Evolutionary conservation across 2,888 invertebrate species (phyloP), one percentile per base, ranked within the genome.

Genomic region (Cryptus viduatorius): DNA sequence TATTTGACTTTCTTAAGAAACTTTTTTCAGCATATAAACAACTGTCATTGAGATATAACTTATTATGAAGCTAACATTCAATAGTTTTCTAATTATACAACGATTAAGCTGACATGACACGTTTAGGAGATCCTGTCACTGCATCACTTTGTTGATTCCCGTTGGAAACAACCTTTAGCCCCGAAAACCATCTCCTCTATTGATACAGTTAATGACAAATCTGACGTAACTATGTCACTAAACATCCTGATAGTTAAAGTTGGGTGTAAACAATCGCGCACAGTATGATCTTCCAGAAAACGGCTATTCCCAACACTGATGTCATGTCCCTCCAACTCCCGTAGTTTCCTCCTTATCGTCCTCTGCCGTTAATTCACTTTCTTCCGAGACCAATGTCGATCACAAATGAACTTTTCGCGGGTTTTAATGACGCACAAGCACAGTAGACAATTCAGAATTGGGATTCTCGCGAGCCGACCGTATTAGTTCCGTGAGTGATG

Each of bases 401-500:
- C 4, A 31, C 53, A 44, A 59, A 61, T 53, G 4, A 44, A 31
- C 19, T 10, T 77, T 48, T 72, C 24, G 19, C 59, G 56, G 53
- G 7, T 48, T 48, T 61, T n/a, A 19, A 24, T 53, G 12, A 53
- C 73, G 56, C 77, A 73, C 44, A 59, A 46, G 10, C 12, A 42
- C 76, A 24, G 48, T 69, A 19, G 31, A 56, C 44, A 5, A 37
- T 37, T 37, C 37, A 8, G 37, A 37, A 37, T 37, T 7, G 37
- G 64, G 82, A 37, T 61, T 61, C 29, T 61, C 59, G 24, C 14
- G 59, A 61, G 78, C 10, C 29, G 69, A 46, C 14, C 71, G 61
- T 64, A 76, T 75, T 68, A 68, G 65, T 73, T 73, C 59, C 77
- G 73, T 78, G 79, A 82, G 81, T 69, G 80, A 82, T 83, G 83